These are phyloP conservation scores for Chironomus tentans DNA, from an alignment of 2,888 invertebrate genomes.

Conservation along the genomic window DNA sequence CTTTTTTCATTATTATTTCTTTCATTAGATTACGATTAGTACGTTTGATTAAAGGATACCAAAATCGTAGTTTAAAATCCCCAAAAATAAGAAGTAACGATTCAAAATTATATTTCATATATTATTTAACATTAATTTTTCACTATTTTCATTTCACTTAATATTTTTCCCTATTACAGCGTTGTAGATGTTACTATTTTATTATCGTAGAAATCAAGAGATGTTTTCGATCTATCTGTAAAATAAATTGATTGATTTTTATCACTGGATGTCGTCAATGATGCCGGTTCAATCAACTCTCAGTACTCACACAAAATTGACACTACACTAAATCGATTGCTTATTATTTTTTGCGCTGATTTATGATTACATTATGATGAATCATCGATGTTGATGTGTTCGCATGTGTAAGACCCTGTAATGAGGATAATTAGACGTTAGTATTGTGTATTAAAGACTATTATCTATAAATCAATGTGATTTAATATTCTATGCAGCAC, in stretches of 20 bases:
- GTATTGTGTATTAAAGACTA: background rate
- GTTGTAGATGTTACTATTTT: too few relatives aligned
- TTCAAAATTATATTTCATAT: too few relatives aligned
- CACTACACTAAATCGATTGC: background rate
- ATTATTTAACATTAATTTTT: too few relatives aligned
- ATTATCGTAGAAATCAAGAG: background rate
- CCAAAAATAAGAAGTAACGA: too few relatives aligned
- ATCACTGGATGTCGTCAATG: background rate
- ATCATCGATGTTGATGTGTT: conserved; percentile 45
- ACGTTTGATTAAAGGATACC: too few relatives aligned
- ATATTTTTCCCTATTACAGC: too few relatives aligned
- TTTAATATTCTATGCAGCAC: too few relatives aligned
- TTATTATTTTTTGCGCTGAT: background rate
- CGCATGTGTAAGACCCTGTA: conserved; percentile 41
- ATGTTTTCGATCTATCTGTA: background rate
- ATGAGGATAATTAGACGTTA: conserved; percentile 35
- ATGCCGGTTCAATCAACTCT: background rate
- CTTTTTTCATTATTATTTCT: too few relatives aligned
- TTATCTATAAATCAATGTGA: too few relatives aligned
- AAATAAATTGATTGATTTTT: background rate
- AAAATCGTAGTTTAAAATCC: too few relatives aligned
- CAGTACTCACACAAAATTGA: background rate
- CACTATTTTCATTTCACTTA: too few relatives aligned
- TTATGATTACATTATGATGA: conserved; percentile 29
- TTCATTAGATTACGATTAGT: too few relatives aligned